phyloP scores from a whole-genome alignment of 2,888 invertebrate genomes.

The Eupithecia centaureata region DNA sequence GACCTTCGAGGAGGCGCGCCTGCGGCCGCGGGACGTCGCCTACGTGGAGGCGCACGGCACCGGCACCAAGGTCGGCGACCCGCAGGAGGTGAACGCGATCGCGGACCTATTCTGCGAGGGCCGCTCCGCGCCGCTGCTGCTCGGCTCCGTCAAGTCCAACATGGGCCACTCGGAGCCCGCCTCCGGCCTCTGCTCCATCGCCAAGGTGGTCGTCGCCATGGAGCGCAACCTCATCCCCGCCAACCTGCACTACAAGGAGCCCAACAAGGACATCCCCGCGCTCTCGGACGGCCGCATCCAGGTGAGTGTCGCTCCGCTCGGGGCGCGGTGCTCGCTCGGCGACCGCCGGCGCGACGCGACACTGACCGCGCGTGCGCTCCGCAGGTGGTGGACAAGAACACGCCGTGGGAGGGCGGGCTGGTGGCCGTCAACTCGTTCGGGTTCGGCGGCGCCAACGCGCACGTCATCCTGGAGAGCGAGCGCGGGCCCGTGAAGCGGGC shows the following conservation, averaged over 20 bases:
- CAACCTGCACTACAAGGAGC: constrained; percentile 94
- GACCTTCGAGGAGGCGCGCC: constrained; percentile 92
- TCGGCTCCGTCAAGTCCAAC: constrained; percentile 99
- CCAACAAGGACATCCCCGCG: constrained; percentile 96
- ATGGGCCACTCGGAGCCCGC: constrained; percentile 99
- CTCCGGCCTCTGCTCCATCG: constrained; percentile 94
- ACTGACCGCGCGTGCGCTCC: not conserved
- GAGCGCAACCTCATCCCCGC: constrained; percentile 94
- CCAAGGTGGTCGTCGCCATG: constrained; percentile 95
- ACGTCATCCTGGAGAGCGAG: constrained; percentile 92
- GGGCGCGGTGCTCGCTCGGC: not conserved
- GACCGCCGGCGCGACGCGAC: not conserved
- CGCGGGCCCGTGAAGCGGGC: constrained; percentile 82
- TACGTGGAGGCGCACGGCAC: constrained; percentile 99
- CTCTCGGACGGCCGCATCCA: constrained; percentile 86
- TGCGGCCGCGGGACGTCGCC: constrained; percentile 92
- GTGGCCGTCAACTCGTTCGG: constrained; percentile 98
- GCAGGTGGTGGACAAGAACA: constrained; percentile 91
- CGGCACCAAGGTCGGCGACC: constrained; percentile 99
- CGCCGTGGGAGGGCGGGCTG: constrained; percentile 95
- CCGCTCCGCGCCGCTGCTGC: constrained; percentile 90
- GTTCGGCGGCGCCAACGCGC: constrained; percentile 99
- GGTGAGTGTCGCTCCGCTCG: constrained; percentile 14
- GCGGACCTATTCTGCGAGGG: constrained; percentile 95
- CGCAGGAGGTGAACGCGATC: constrained; percentile 98